A percentile compares a stretch with the other conserved stretches of the same genome.
Evolutionary conservation across 2,797 vertebrate genomes (phyloP).

Genomic region (Podargus strigoides): DNA sequence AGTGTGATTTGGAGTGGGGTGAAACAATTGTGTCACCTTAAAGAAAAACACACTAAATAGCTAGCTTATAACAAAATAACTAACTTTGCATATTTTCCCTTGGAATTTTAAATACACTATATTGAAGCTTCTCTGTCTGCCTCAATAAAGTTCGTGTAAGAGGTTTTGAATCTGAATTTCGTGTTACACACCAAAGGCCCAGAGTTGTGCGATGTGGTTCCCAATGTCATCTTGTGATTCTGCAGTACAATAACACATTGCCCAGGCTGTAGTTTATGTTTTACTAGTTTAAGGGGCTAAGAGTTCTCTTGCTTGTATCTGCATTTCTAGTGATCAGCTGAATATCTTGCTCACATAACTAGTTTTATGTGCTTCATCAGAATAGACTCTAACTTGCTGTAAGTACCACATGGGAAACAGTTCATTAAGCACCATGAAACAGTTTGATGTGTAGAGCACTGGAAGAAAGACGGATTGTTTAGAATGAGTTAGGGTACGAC

Average conservation of each 20-base stretch:
- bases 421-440: not conserved
- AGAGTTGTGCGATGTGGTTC: not conserved
- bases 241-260: not conserved
- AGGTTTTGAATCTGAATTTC: not conserved
- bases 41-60: not conserved
- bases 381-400: not conserved
- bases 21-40: not conserved
- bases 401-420: not conserved
- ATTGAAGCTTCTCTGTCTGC: not conserved
- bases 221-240: not conserved
- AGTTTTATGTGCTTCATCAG: not conserved
- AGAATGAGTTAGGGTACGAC: not conserved
- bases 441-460: not conserved
- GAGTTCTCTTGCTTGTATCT: not conserved
- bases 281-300: not conserved
- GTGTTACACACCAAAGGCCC: accelerated
- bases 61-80: not conserved
- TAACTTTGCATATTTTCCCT: not conserved
- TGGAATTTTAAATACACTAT: not conserved
- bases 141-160: not conserved
- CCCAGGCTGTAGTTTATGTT: not conserved
- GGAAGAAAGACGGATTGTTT: not conserved
- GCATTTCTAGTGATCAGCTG: not conserved
- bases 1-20: not conserved
- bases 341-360: not conserved